Conservation (phyloP, 1,140 invertebrate species). For the fruit fly (Drosophila melanogaster) region Release_6_plus_ISO1_MT NT_033777.3:7551501-7552000, state of each 20-base stretch:
- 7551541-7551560: constrained; percentile 71
- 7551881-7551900: constrained; percentile 70
- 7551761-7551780: constrained; percentile 45
- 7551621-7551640: constrained; percentile 18
- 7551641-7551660: constrained; percentile 20
- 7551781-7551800: constrained; percentile 6
- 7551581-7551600: constrained; percentile 78
- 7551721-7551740: background rate
- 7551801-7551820: constrained; percentile 11
- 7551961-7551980: constrained; percentile 39
- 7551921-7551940: background rate
- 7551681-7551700: constrained; percentile 34
- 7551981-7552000: constrained; percentile 58
- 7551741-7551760: constrained; percentile 23
- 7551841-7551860: constrained; percentile 65
- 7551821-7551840: constrained; percentile 53
- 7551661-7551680: constrained; percentile 33
- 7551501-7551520: constrained; percentile 20
- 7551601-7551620: constrained; percentile 26
- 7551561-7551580: constrained; percentile 70
- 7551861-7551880: constrained; percentile 74
- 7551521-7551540: constrained; percentile 29
- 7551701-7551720: constrained; percentile 39
- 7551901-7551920: constrained; percentile 49
- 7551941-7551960: constrained; percentile 43